Base-by-base conservation (phyloP, 2,113 vertebrate species). In the Barbus barbus region DNA sequence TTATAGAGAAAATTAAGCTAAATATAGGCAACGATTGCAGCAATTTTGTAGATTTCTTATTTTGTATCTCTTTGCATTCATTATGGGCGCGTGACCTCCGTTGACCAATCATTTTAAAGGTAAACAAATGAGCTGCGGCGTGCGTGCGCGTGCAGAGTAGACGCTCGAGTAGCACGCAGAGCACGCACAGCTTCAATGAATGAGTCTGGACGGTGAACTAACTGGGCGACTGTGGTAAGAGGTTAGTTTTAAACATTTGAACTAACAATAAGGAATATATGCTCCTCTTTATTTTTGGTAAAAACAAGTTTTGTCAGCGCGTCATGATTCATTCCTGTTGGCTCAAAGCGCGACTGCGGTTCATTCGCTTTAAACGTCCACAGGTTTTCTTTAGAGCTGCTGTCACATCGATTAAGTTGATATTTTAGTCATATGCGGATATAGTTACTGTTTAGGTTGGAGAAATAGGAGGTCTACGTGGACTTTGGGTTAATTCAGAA, bases 51-150 rank as follows among this genome's bases (percentile, higher is more conserved):
- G n/a, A 9, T 12, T 71, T 33, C 67, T 38, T 18, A 38, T 63
- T 12, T 11, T 44, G 41, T 44, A 12, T 44, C 9, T 41, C 41
- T 8, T 61, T 76, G 51, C 20, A 60, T 83, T 13, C 16, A 83
- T 75, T 53, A 22, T 76, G 18, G 12, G n/a, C 83, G 71, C 82
- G 86, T 88, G 84, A 87, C 83, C 85, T 56, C 33, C 20, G 6
- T 26, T 44, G 91, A 89, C 93, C 93, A 95, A 95, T 95, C 90
- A 89, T 46, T 94, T 95, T 80, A 86, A 94, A 95, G 65, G 67
- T 90, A 93, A 94, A 94, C 91, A 94, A 58, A 51, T 58, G 71
- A 71, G 81, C 38, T 11, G 79, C n/a, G 41, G 4, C 3, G n/a
- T 2, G 82, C 87, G n/a, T n/a, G 81, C 14, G 22, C 38, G 36